phyloP scores from a whole-genome alignment of 2,113 vertebrate genomes.

The Ceyx melanurus region DNA sequence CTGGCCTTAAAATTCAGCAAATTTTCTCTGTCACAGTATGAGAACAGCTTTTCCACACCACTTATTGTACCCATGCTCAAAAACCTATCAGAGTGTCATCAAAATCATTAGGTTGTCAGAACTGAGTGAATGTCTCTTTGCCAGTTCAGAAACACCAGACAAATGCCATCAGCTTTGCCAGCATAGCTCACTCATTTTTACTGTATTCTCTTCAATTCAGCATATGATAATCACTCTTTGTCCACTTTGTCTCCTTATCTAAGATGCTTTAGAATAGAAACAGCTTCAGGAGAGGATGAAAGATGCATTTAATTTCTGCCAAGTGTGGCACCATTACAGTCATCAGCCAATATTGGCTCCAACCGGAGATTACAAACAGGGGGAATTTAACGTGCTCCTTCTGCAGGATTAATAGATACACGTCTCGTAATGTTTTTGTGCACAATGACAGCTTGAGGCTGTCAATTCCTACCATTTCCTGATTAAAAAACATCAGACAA shows the following conservation, averaged over 20 bases:
- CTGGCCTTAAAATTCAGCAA: not conserved
- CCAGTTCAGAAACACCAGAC: not conserved
- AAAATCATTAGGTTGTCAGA: constrained; percentile 16
- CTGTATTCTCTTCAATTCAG: not conserved
- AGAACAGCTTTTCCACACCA: not conserved
- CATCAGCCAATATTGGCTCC: constrained; percentile 26
- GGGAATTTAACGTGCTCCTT: not conserved
- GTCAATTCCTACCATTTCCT: not conserved
- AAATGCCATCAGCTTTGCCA: not conserved
- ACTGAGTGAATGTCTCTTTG: not conserved
- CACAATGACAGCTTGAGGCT: not conserved
- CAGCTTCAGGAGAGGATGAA: constrained; percentile 25
- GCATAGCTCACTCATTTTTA: not conserved
- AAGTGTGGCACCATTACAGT: not conserved
- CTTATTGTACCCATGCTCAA: not conserved
- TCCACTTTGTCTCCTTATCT: constrained; percentile 21
- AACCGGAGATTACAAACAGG: not conserved
- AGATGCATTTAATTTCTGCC: constrained; percentile 51
- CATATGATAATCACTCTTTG: not conserved
- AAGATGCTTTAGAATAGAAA: not conserved
- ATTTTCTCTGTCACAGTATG: not conserved
- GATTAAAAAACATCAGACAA: not conserved
- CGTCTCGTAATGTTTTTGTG: not conserved
- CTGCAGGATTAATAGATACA: not conserved
- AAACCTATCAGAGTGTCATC: not conserved